Evolutionary conservation across 2,797 vertebrate species (phyloP), one percentile per base, ranked within the genome.

Genomic region (Phrynocephalus forsythii): DNA sequence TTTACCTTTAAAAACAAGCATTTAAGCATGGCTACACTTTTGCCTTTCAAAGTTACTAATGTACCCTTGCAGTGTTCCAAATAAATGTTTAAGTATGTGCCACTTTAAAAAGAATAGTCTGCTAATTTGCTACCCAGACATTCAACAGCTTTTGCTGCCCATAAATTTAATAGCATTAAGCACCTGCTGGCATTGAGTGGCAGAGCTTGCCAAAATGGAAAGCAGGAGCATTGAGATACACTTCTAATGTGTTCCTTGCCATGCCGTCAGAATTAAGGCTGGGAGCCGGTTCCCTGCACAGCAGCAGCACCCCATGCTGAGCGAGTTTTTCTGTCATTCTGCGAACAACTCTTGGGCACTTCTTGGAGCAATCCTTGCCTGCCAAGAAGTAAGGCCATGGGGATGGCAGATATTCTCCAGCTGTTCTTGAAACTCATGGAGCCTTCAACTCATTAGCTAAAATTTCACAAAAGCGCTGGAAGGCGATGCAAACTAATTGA

Each of bases 121-220:
- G 90, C 93, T 97, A 95, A 96, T 97, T 96, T 96, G 94, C 95
- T 96, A 91, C 94, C 95, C 95, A 97, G 95, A 96, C 96, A 96
- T 95, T 96, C 96, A 96, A 90, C 94, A 93, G 94, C 93, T 94
- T 96, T 96, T 92, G 79, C 93, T 96, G 94, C 94, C 91, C 96
- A 95, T 96, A 96, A 97, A 96, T 97, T 96, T 97, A 96, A 96
- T 95, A 94, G 93, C 96, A 95, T 97, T 97, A 96, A 96, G 92
- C 96, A 97, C 96, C 96, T 97, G 97, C 96, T 97, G 96, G 91
- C 91, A 95, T 88, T 79, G 91, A 94, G 93, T 93, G 94, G 91
- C 73, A 91, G 87, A 91, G 94, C 92, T 95, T 96, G 96, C 96
- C 96, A 96, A 94, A 94, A 95, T 94, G 91, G 91, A 95, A 96